Conservation (phyloP, 2,888 invertebrate species). For the Steinernema scapterisci region DNA sequence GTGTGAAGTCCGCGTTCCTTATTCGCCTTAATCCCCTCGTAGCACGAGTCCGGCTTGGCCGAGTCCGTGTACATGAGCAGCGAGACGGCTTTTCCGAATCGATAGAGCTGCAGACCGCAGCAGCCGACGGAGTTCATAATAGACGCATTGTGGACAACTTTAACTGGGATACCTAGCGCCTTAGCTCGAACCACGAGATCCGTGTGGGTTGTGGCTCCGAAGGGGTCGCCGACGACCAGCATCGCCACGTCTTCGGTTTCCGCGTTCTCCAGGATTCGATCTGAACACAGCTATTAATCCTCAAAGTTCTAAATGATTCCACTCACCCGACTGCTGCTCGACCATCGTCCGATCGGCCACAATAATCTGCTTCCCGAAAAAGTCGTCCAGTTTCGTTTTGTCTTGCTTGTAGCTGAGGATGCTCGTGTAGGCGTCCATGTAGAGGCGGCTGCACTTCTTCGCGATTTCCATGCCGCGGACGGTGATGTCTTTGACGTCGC, state of each 20-base stretch:
- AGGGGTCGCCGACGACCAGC: slow-evolving; percentile 95
- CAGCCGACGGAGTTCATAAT: slow-evolving; percentile 96
- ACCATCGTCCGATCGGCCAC: slow-evolving; percentile 92
- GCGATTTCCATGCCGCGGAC: slow-evolving; percentile 70
- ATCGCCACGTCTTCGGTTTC: slow-evolving; percentile 81
- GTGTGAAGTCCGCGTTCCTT: slow-evolving; percentile 86
- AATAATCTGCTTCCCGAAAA: slow-evolving; percentile 81
- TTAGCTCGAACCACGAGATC: slow-evolving; percentile 89
- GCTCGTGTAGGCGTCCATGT: slow-evolving; percentile 94
- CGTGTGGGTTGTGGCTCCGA: slow-evolving; percentile 94
- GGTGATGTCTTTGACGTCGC: slow-evolving; percentile 92
- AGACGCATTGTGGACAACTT: slow-evolving; percentile 93
- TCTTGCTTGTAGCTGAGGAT: slow-evolving; percentile 77
- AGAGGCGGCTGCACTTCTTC: slow-evolving; percentile 82
- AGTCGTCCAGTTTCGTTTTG: slow-evolving; percentile 75
- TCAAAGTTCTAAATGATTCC: slow-evolving; percentile 13
- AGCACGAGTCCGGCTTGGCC: slow-evolving; percentile 95
- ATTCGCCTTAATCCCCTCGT: slow-evolving; percentile 86
- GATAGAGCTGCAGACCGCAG: slow-evolving; percentile 91
- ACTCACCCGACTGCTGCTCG: slow-evolving; percentile 78
- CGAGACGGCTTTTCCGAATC: slow-evolving; percentile 95
- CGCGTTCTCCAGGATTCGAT: slow-evolving; percentile 81
- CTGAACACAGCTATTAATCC: slow-evolving; percentile 68
- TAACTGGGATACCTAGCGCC: slow-evolving; percentile 74
- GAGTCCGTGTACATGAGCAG: slow-evolving; percentile 95